Evolutionary conservation across 2,888 invertebrate genomes (phyloP).

Genomic region (Meteorus cinctellus): DNA sequence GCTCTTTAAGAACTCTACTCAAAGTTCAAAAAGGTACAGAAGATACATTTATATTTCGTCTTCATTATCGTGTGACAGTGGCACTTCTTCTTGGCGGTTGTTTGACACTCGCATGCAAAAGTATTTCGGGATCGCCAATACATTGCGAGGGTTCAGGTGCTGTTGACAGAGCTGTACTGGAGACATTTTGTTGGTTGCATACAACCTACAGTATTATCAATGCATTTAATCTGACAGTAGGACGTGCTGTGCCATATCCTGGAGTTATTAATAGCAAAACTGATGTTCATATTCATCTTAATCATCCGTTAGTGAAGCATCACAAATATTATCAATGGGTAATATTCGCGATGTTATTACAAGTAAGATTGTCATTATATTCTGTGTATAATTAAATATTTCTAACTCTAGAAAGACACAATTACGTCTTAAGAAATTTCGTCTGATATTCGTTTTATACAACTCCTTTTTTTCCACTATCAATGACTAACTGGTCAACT

Average conservation of each 20-base stretch:
- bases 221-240: conserved; percentile 79
- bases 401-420: background rate
- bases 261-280: conserved; percentile 81
- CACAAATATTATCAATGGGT: conserved; percentile 79
- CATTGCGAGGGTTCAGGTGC: conserved; percentile 72
- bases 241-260: conserved; percentile 83
- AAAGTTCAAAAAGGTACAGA: conserved; percentile 70
- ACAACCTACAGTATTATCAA: conserved; percentile 89
- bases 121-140: conserved; percentile 72
- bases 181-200: conserved; percentile 95
- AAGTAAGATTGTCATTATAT: conserved; percentile 70
- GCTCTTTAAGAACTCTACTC: conserved; percentile 70
- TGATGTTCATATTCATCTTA: conserved; percentile 74
- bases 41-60: conserved; percentile 74
- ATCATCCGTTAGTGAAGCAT: conserved; percentile 70
- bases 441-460: too few species aligned
- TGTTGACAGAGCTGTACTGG: conserved; percentile 83
- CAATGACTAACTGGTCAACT: too few species aligned
- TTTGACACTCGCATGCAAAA: conserved; percentile 75
- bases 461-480: too few species aligned
- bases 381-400: background rate
- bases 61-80: conserved; percentile 76
- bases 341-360: conserved; percentile 76
- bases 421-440: background rate
- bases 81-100: conserved; percentile 75